phyloP scores from a whole-genome alignment of 2,797 vertebrate genomes.

The Liasis olivaceus region DNA sequence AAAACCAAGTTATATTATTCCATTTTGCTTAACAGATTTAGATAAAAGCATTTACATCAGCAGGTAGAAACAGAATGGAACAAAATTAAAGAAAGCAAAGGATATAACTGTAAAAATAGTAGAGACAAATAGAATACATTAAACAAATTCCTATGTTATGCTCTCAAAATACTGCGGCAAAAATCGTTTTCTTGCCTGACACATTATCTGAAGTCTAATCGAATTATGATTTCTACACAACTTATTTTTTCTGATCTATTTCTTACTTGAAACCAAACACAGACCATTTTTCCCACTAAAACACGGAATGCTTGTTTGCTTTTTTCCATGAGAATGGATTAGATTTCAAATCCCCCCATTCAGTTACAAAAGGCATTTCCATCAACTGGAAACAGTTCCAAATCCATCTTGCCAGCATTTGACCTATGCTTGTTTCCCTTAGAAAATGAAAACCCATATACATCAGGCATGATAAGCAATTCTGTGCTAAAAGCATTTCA shows the following conservation, averaged over 20 bases:
- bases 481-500: slow-evolving; percentile 64
- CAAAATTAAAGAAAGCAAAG: neutral
- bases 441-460: slow-evolving; percentile 68
- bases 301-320: slow-evolving; percentile 46
- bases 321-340: slow-evolving; percentile 54
- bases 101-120: neutral
- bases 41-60: slow-evolving; percentile 14
- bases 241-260: slow-evolving; percentile 11
- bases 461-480: slow-evolving; percentile 67
- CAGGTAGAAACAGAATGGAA: slow-evolving; percentile 9
- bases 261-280: slow-evolving; percentile 28
- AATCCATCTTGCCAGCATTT: slow-evolving; percentile 70
- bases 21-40: neutral
- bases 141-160: neutral
- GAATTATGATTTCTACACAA: slow-evolving; percentile 6
- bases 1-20: neutral
- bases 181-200: neutral
- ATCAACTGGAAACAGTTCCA: slow-evolving; percentile 73
- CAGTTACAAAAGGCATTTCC: slow-evolving; percentile 63
- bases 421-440: slow-evolving; percentile 70
- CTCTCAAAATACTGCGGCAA: neutral
- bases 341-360: slow-evolving; percentile 64
- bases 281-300: slow-evolving; percentile 54
- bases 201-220: neutral
- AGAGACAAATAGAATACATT: neutral